Percentiles rank a stretch among this genome's conserved stretches.
Evolutionary conservation across 2,113 vertebrate genomes (phyloP).

Genomic region (Trogon surrucura): DNA sequence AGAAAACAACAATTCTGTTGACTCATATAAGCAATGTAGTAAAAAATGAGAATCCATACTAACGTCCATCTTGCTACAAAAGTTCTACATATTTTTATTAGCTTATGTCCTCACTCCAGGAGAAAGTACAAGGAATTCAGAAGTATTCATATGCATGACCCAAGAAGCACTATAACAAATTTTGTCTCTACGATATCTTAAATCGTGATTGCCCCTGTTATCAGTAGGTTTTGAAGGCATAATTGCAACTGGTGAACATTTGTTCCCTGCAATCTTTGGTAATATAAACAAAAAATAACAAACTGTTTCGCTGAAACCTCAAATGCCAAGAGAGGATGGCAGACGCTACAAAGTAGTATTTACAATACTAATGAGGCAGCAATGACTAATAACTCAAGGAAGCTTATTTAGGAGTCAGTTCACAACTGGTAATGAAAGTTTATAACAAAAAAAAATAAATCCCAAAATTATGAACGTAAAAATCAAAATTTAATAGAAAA

Average conservation of each 20-base stretch:
- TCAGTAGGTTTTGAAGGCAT: not conserved
- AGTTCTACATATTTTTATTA: not conserved
- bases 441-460: not conserved
- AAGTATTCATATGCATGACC: not conserved
- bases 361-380: slow-evolving; percentile 42
- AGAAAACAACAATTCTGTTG: not conserved
- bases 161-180: not conserved
- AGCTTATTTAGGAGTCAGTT: slow-evolving; percentile 18
- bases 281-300: slow-evolving; percentile 32
- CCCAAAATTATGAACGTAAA: not conserved
- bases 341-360: slow-evolving; percentile 21
- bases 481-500: not conserved
- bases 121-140: not conserved
- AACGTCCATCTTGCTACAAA: not conserved
- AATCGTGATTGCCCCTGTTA: not conserved
- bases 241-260: not conserved
- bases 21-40: not conserved
- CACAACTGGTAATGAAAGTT: slow-evolving; percentile 5
- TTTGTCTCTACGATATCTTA: not conserved
- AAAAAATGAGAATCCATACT: not conserved
- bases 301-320: not conserved
- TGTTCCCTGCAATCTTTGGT: not conserved
- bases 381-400: slow-evolving; percentile 29
- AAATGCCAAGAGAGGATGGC: not conserved
- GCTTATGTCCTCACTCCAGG: not conserved